These are phyloP conservation scores for Chaunax sp. DNA, from an alignment of 2,797 vertebrate genomes.

Conservation along the genomic window DNA sequence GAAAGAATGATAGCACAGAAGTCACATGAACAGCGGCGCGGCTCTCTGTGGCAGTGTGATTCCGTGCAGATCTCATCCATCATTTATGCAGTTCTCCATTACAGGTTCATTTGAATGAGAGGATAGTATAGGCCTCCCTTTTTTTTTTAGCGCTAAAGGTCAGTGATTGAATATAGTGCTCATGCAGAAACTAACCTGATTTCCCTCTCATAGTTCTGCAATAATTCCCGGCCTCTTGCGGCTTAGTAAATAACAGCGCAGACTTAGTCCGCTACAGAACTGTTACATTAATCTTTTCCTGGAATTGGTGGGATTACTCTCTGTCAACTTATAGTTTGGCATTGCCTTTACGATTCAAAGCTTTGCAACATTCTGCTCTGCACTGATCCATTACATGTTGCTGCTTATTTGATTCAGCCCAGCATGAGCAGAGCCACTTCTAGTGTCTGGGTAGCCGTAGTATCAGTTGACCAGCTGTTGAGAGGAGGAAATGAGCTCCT, in stretches of 20 bases:
- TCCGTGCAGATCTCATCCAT: constrained; percentile 75
- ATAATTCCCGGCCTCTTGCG: constrained; percentile 36
- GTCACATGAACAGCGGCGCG: constrained; percentile 30
- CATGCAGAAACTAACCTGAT: constrained; percentile 71
- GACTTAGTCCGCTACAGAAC: constrained; percentile 53
- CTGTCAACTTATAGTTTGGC: constrained; percentile 68
- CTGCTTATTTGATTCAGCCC: constrained; percentile 59
- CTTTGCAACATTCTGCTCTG: constrained; percentile 34
- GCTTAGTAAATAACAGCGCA: constrained; percentile 56
- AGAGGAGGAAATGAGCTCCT: constrained; percentile 58
- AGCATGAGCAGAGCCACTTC: constrained; percentile 55
- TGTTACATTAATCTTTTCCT: constrained; percentile 67
- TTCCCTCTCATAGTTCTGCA: constrained; percentile 53
- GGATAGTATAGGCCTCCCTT: constrained; percentile 45
- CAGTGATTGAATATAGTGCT: constrained; percentile 79
- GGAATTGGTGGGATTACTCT: constrained; percentile 70
- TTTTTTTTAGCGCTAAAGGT: constrained; percentile 74
- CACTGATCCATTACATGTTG: constrained; percentile 42
- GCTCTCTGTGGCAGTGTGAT: constrained; percentile 54
- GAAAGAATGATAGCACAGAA: constrained; percentile 31
- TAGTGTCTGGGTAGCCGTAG: constrained; percentile 35
- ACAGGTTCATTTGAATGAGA: constrained; percentile 79
- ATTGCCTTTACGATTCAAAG: constrained; percentile 48
- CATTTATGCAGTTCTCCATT: constrained; percentile 79
- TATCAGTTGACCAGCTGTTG: constrained; percentile 74